Evolutionary conservation across 2,113 vertebrate species (phyloP).

Genomic region (Stegastes partitus): DNA sequence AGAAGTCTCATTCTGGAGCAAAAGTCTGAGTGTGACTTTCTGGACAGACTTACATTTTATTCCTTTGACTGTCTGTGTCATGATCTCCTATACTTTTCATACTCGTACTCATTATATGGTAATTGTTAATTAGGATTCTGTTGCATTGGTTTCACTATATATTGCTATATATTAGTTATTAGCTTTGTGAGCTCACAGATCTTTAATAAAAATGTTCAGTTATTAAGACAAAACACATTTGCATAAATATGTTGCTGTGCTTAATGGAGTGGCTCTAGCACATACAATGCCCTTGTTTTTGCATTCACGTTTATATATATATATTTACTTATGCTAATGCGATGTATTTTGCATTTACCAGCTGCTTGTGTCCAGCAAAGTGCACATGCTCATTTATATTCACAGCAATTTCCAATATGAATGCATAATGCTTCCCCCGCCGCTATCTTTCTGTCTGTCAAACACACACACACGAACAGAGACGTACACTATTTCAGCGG

Average conservation of each 20-base stretch:
- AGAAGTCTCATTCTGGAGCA: not conserved
- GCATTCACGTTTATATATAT: not conserved
- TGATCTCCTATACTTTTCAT: not conserved
- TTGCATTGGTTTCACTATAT: not conserved
- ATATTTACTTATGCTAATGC: constrained; percentile 4
- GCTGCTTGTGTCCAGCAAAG: constrained; percentile 33
- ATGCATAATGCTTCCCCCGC: constrained; percentile 45
- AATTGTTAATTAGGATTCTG: not conserved
- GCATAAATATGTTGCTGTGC: no score
- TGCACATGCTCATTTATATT: constrained; percentile 66
- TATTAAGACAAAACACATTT: not conserved
- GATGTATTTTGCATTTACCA: constrained; percentile 49
- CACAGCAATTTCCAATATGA: constrained; percentile 52
- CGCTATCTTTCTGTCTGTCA: constrained; percentile 17
- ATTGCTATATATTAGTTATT: no score
- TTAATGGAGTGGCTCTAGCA: not conserved
- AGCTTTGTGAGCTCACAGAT: no score
- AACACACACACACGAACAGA: not conserved
- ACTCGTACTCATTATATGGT: not conserved
- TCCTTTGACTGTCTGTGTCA: not conserved
- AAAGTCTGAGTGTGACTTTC: not conserved
- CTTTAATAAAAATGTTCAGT: not conserved
- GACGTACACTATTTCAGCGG: not conserved
- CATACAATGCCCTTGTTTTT: not conserved
- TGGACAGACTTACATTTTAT: not conserved